Evolutionary conservation across 2,113 vertebrate genomes (phyloP).

Genomic region (Uria aalge): DNA sequence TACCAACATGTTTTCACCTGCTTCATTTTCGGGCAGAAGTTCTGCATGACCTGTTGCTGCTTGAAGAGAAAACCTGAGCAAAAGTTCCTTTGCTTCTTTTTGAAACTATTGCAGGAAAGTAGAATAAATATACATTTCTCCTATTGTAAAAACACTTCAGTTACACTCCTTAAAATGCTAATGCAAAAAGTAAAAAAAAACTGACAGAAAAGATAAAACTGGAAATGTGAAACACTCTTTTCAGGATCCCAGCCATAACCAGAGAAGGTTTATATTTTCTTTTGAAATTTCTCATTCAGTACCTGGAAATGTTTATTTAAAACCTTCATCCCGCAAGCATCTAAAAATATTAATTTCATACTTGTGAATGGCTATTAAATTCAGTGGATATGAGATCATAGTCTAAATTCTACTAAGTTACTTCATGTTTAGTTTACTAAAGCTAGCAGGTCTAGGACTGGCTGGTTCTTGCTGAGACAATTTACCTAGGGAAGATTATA

Average conservation of each 20-base stretch:
- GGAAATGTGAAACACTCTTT: background rate
- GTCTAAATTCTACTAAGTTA: background rate
- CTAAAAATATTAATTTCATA: background rate
- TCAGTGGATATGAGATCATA: background rate
- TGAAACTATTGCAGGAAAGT: background rate
- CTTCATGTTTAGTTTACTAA: background rate
- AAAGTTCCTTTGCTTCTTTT: background rate
- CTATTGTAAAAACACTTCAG: background rate
- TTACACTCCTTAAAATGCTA: background rate
- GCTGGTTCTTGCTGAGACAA: background rate
- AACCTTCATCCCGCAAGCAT: background rate
- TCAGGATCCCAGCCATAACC: background rate
- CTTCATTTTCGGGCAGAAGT: background rate
- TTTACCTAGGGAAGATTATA: background rate
- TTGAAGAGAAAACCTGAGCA: background rate
- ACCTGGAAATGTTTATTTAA: background rate
- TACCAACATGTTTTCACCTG: background rate
- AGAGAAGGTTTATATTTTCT: background rate
- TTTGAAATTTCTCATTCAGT: background rate
- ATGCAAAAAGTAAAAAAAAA: background rate
- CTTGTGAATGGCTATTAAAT: background rate
- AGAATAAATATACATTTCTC: background rate
- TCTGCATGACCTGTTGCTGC: background rate
- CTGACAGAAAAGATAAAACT: background rate
- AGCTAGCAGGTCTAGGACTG: background rate